Evolutionary conservation across 53 echinoderm and acorn worm genomes (phyloP).

Genomic region (Apostichopus leukothele): DNA sequence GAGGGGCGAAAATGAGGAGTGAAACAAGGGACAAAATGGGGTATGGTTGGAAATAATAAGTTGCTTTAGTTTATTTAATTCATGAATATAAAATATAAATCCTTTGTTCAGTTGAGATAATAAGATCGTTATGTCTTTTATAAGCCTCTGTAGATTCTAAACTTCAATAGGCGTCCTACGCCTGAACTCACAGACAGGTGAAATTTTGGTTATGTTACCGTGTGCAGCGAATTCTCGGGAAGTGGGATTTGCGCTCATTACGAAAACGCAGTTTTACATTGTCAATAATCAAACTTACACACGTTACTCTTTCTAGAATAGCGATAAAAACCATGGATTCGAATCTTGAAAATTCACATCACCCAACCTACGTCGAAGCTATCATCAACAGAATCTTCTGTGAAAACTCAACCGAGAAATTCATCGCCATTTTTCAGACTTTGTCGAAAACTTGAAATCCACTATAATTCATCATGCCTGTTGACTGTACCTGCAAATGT

Average conservation of each 20-base stretch:
- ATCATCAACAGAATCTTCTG: neutral
- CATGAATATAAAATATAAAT: too few relatives aligned
- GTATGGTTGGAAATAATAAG: too few relatives aligned
- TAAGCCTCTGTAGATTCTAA: too few relatives aligned
- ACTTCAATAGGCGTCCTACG: too few relatives aligned
- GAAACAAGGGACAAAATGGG: too few relatives aligned
- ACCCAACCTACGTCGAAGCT: neutral
- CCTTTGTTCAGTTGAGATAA: too few relatives aligned
- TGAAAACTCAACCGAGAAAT: neutral
- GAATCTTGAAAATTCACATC: neutral
- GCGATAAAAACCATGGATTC: neutral
- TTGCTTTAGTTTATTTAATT: too few relatives aligned
- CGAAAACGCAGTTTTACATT: neutral
- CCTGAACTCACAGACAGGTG: too few relatives aligned
- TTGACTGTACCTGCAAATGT: constrained; percentile 36
- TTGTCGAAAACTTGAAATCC: neutral
- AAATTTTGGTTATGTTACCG: neutral
- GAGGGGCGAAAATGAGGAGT: too few relatives aligned
- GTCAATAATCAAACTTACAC: neutral
- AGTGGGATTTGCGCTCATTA: neutral
- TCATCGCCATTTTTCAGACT: neutral
- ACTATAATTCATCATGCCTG: constrained; percentile 1
- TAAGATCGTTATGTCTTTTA: too few relatives aligned
- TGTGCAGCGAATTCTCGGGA: neutral
- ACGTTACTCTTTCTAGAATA: neutral